Evolutionary conservation across 2,888 invertebrate genomes (phyloP).

Genomic region (Oscheius sp.): DNA sequence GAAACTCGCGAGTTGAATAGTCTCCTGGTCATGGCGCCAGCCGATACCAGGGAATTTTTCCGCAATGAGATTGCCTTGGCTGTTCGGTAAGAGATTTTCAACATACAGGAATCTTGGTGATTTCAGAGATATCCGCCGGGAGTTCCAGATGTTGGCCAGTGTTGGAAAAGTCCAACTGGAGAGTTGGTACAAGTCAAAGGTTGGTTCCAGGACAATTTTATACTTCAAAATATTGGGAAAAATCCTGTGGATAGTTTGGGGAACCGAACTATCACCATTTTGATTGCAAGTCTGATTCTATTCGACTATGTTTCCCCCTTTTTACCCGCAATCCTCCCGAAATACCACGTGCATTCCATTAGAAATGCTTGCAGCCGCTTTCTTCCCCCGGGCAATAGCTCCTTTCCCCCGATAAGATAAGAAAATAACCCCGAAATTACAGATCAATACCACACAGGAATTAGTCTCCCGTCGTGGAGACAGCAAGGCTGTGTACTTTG

Average conservation of each 20-base stretch:
- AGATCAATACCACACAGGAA: not conserved
- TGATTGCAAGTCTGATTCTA: not conserved
- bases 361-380: too few species aligned
- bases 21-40: constrained; percentile 17
- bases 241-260: too few species aligned
- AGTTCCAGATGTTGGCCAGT: constrained; percentile 16
- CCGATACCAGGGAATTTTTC: constrained; percentile 32
- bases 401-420: not conserved
- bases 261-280: too few species aligned
- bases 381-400: too few species aligned
- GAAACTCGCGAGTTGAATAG: constrained; percentile 4
- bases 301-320: not conserved
- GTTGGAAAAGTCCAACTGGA: constrained; percentile 12
- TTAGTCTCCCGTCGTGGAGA: not conserved
- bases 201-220: too few species aligned
- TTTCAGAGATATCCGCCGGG: constrained; percentile 27
- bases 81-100: not conserved
- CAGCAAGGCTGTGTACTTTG: not conserved
- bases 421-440: not conserved
- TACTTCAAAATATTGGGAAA: too few species aligned
- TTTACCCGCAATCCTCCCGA: too few species aligned
- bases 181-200: constrained; percentile 30
- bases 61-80: constrained; percentile 23
- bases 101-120: not conserved
- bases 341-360: too few species aligned